These are phyloP conservation scores for Galeopterus variegatus DNA, from an alignment of 2,113 vertebrate species.

Conservation along the genomic window DNA sequence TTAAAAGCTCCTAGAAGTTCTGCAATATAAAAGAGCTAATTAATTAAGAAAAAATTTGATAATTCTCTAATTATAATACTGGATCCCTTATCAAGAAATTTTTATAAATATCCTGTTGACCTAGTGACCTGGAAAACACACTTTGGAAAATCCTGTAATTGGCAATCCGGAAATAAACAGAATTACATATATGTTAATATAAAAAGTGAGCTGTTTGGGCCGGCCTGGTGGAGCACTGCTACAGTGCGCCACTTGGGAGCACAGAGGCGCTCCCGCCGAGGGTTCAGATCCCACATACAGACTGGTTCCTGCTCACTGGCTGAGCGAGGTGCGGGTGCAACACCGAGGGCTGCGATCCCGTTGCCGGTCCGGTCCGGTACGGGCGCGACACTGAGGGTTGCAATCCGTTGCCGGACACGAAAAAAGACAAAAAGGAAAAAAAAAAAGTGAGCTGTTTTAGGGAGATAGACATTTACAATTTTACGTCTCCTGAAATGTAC, in stretches of 20 bases:
- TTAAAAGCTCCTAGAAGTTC: neutral
- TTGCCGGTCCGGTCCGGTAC: too few relatives aligned
- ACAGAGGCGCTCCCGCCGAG: too few relatives aligned
- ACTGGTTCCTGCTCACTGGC: too few relatives aligned
- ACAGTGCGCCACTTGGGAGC: too few relatives aligned
- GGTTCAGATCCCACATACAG: too few relatives aligned
- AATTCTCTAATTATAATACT: slow-evolving; percentile 25
- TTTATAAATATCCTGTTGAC: neutral
- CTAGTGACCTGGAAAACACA: slow-evolving; percentile 2
- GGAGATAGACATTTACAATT: neutral
- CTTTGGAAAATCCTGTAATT: neutral
- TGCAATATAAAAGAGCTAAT: neutral
- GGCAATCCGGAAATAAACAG: neutral
- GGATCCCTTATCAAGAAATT: neutral
- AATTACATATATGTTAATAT: neutral
- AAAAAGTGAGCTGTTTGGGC: neutral
- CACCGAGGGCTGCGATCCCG: too few relatives aligned
- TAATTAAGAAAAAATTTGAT: neutral
- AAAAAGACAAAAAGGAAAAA: too few relatives aligned
- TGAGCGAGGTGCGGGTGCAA: too few relatives aligned
- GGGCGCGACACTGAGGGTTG: too few relatives aligned
- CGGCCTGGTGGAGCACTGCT: too few relatives aligned
- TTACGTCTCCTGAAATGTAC: neutral
- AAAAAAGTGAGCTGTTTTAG: neutral
- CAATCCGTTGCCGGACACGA: too few relatives aligned